Conservation (phyloP, 2,888 invertebrate genomes). For the Eilema griseolum region DNA sequence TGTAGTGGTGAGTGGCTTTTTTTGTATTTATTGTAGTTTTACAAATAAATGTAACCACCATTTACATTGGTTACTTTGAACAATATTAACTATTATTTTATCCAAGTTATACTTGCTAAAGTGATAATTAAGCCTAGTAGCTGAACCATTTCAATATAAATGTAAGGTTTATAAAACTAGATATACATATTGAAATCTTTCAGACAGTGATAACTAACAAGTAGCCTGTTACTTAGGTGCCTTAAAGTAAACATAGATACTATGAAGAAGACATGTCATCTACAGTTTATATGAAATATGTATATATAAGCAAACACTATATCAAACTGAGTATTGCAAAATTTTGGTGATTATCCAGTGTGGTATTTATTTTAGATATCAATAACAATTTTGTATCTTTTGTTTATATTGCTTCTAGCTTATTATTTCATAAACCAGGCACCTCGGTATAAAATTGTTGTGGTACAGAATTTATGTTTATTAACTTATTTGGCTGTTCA, state of each 20-base stretch:
- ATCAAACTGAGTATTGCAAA: neutral
- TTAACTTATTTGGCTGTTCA: slow-evolving; percentile 23
- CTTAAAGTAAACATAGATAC: slow-evolving; percentile 40
- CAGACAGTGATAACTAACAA: slow-evolving; percentile 14
- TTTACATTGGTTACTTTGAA: neutral
- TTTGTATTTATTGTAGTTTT: slow-evolving; percentile 12
- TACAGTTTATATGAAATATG: neutral
- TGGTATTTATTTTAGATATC: neutral
- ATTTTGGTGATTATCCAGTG: neutral
- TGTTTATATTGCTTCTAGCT: neutral
- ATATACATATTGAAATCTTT: slow-evolving; percentile 10
- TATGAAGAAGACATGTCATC: neutral
- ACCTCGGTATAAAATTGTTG: neutral
- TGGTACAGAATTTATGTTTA: neutral
- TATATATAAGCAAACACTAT: neutral
- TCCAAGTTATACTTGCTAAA: slow-evolving; percentile 16
- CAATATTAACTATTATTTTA: slow-evolving; percentile 9
- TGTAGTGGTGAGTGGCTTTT: neutral
- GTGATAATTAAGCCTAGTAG: slow-evolving; percentile 26
- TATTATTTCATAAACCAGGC: neutral
- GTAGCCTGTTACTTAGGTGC: slow-evolving; percentile 49
- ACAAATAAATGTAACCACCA: neutral
- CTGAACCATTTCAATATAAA: slow-evolving; percentile 24
- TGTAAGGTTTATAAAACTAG: slow-evolving; percentile 11
- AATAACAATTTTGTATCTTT: neutral